Percentiles rank a stretch among this genome's conserved stretches.
Conservation (phyloP, 2,797 vertebrate species). For the Acanthopagrus latus region DNA sequence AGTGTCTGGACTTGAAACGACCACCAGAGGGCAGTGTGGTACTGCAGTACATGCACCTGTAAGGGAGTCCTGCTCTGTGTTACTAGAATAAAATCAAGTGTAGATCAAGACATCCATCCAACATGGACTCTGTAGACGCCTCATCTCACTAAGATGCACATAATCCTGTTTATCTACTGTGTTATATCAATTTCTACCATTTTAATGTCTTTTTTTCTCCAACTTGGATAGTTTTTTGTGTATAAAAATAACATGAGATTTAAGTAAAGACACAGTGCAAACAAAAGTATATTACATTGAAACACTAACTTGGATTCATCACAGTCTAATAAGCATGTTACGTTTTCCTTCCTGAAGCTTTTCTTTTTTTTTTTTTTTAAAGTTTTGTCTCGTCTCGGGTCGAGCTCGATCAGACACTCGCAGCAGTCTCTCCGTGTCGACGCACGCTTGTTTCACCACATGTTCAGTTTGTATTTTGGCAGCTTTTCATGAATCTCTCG, state of each 20-base stretch:
- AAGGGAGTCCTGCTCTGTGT: background rate
- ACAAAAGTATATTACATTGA: background rate
- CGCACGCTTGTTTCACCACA: background rate
- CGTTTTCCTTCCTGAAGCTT: background rate
- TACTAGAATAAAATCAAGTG: no score
- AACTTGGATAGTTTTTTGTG: no score
- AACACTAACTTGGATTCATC: background rate
- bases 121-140: no score
- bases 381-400: background rate
- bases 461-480: background rate
- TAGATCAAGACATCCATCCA: no score
- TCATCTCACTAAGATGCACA: no score
- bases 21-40: slow-evolving; percentile 79
- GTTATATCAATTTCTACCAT: no score
- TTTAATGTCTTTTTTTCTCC: no score
- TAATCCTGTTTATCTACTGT: no score
- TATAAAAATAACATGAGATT: no score
- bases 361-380: no score
- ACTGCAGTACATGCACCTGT: slow-evolving; percentile 5
- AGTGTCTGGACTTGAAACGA: rapidly evolving
- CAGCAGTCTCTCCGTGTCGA: background rate
- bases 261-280: no score
- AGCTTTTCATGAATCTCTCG: background rate
- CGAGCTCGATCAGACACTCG: background rate
- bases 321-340: background rate